These are phyloP conservation scores for Alligator mississippiensis DNA, from an alignment of 2,113 vertebrate genomes.

Conservation along the genomic window DNA sequence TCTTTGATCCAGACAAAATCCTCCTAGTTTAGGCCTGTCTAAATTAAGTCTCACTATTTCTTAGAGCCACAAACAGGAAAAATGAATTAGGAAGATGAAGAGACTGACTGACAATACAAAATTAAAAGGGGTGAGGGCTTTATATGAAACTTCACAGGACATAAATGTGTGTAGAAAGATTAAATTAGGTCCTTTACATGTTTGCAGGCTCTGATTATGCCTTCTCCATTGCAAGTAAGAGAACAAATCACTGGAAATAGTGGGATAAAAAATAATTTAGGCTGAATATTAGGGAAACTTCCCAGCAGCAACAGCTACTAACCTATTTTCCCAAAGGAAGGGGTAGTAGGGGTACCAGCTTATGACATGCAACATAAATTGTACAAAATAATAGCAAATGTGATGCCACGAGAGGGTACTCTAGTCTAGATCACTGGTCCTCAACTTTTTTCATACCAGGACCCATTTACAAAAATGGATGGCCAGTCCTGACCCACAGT, in stretches of 20 bases:
- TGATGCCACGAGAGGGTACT: not conserved
- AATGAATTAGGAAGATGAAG: not conserved
- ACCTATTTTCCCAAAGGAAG: not conserved
- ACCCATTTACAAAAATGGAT: not conserved
- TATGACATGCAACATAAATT: conserved; percentile 48
- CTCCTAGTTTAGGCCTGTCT: not conserved
- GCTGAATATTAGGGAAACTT: conserved; percentile 15
- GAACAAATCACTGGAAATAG: not conserved
- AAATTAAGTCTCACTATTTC: not conserved
- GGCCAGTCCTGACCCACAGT: too few species aligned
- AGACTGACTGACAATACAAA: not conserved
- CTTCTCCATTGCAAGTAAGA: not conserved
- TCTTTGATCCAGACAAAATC: too few species aligned
- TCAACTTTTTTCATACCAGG: not conserved
- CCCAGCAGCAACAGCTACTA: conserved; percentile 24
- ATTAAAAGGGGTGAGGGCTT: rapidly evolving
- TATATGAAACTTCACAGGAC: rapidly evolving
- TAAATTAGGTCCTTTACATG: not conserved
- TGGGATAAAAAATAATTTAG: not conserved
- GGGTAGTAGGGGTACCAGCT: not conserved
- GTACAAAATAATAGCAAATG: conserved; percentile 11
- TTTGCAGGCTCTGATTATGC: not conserved
- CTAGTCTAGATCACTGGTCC: not conserved
- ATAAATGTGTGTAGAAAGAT: not conserved
- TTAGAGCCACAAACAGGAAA: not conserved